These are phyloP conservation scores for Rhadinocentrus ornatus DNA, from an alignment of 2,797 vertebrate species.

Conservation along the genomic window DNA sequence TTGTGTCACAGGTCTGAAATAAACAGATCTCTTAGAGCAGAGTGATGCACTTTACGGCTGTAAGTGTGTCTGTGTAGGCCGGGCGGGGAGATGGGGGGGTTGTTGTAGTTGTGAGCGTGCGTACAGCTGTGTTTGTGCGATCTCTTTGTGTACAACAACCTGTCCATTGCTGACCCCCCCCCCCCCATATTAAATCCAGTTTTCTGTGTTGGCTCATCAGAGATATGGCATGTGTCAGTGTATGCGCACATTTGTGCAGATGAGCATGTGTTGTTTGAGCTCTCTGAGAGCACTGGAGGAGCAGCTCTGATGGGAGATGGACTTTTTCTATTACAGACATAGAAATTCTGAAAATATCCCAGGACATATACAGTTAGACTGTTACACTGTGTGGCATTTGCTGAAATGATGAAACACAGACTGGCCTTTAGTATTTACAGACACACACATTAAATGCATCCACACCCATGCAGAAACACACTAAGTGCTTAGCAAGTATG, in stretches of 20 bases:
- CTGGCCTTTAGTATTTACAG: conserved; percentile 53
- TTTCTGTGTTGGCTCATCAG: conserved; percentile 74
- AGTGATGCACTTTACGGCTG: conserved; percentile 58
- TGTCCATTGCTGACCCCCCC: conserved; percentile 44
- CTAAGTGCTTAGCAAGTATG: conserved; percentile 11
- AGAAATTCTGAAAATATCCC: conserved; percentile 74
- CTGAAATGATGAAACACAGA: conserved; percentile 65
- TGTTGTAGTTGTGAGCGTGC: too few species aligned
- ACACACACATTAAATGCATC: conserved; percentile 28
- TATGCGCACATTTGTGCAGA: conserved; percentile 22
- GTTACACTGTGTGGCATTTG: conserved; percentile 72
- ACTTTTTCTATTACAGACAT: conserved; percentile 70
- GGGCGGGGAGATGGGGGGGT: background rate
- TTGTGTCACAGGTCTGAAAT: conserved; percentile 74
- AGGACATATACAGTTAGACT: conserved; percentile 59
- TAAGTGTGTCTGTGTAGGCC: background rate
- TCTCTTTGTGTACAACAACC: conserved; percentile 32
- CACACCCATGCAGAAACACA: conserved; percentile 5
- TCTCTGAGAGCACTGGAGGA: conserved; percentile 37
- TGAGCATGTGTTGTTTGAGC: conserved; percentile 45
- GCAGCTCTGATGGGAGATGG: conserved; percentile 54
- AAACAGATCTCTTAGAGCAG: conserved; percentile 61
- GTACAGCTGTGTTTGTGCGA: background rate
- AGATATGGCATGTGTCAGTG: conserved; percentile 36
- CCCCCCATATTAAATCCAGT: conserved; percentile 67